Percentiles rank a stretch among this genome's conserved stretches.
Evolutionary conservation across 2,113 vertebrate genomes (phyloP).

Genomic region (Chlorodrepanis virens): DNA sequence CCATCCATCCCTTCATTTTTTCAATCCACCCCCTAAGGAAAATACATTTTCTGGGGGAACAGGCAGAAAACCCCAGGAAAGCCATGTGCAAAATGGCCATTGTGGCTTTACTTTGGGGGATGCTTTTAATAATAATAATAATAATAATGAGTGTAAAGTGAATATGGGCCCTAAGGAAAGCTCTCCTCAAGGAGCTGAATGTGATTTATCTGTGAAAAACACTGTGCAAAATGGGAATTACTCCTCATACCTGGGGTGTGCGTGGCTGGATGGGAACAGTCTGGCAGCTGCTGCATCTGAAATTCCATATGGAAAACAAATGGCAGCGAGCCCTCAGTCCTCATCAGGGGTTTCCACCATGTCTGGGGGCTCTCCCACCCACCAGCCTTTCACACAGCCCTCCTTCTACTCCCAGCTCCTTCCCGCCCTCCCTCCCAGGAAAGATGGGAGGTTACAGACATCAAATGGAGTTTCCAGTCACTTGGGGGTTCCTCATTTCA

Average conservation of each 20-base stretch:
- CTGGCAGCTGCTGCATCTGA: not conserved
- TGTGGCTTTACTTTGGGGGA: not conserved
- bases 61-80: conserved; percentile 8
- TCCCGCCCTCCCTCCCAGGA: not conserved
- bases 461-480: not conserved
- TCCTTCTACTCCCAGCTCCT: conserved; percentile 9
- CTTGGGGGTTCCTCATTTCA: not conserved
- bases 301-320: not conserved
- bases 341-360: conserved; percentile 31
- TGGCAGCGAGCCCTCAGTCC: not conserved
- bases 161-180: not conserved
- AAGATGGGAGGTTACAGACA: not conserved
- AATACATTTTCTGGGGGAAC: not conserved
- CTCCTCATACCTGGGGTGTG: not conserved
- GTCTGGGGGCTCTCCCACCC: not conserved
- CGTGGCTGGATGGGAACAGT: conserved; percentile 25
- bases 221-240: not conserved
- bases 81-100: not conserved
- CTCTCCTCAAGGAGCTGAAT: not conserved
- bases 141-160: not conserved
- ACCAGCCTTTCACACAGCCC: not conserved
- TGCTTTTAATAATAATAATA: not conserved
- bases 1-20: not conserved
- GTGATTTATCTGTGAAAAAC: not conserved
- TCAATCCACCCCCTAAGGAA: conserved; percentile 47